phyloP scores from a whole-genome alignment of 2,888 invertebrate genomes.

The Agriopis aurantiaria region DNA sequence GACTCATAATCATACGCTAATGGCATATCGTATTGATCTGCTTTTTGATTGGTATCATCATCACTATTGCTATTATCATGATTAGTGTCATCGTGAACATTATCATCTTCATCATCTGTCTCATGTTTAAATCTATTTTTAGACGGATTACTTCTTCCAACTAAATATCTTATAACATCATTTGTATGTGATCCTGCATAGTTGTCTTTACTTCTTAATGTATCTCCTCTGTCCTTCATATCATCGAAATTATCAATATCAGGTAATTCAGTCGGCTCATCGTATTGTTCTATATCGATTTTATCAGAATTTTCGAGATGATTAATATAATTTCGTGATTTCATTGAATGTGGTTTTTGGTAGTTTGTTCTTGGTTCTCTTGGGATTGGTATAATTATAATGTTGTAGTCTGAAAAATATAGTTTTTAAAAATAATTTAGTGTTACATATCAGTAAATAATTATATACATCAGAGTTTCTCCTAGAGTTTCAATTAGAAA shows the following conservation, averaged over 20 bases:
- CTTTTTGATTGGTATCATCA: conserved; percentile 14
- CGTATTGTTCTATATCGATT: conserved; percentile 70
- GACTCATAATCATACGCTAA: conserved; percentile 42
- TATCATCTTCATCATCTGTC: conserved; percentile 8
- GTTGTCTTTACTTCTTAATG: background rate
- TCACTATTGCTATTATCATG: background rate
- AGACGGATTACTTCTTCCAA: conserved; percentile 5
- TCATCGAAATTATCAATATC: conserved; percentile 71
- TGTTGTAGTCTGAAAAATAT: conserved; percentile 39
- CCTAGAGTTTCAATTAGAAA: too few relatives aligned
- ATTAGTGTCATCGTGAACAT: background rate
- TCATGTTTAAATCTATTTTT: conserved; percentile 14
- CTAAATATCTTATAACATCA: conserved; percentile 17
- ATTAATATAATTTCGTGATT: conserved; percentile 33
- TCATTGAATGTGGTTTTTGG: background rate
- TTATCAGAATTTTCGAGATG: conserved; percentile 38
- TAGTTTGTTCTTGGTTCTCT: conserved; percentile 35
- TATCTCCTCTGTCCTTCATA: conserved; percentile 47
- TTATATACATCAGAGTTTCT: background rate
- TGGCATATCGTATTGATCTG: conserved; percentile 30
- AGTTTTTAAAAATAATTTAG: too few relatives aligned
- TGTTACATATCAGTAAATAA: too few relatives aligned
- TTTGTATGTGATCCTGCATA: conserved; percentile 2
- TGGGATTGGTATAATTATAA: conserved; percentile 30
- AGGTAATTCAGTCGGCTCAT: conserved; percentile 65